Evolutionary conservation across 2,888 invertebrate genomes (phyloP).

Genomic region (Notodonta dromedarius): DNA sequence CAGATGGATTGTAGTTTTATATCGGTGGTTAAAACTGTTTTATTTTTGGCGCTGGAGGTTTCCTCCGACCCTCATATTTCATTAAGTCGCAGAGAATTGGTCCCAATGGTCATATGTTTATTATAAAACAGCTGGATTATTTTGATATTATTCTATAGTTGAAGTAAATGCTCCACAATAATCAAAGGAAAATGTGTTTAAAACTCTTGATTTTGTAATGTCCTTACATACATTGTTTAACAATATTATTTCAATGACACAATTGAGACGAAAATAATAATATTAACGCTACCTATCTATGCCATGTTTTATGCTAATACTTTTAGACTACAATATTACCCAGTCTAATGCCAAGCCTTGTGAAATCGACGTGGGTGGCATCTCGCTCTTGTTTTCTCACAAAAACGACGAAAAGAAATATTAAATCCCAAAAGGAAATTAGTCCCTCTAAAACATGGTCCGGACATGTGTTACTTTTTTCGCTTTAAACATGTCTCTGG

Average conservation of each 20-base stretch:
- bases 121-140: constrained; percentile 43
- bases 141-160: constrained; percentile 22
- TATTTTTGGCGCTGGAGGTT: constrained; percentile 57
- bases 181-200: too few relatives aligned
- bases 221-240: too few relatives aligned
- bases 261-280: too few relatives aligned
- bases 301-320: too few relatives aligned
- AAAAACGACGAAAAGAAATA: constrained; percentile 66
- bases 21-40: constrained; percentile 55
- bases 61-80: constrained; percentile 70
- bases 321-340: too few relatives aligned
- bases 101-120: constrained; percentile 51
- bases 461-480: constrained; percentile 83
- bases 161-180: not conserved
- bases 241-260: too few relatives aligned
- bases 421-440: constrained; percentile 77
- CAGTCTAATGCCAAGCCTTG: constrained; percentile 45
- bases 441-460: constrained; percentile 80
- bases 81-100: constrained; percentile 60
- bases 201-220: too few relatives aligned
- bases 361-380: constrained; percentile 78
- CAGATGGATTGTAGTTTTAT: constrained; percentile 28
- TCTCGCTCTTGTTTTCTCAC: constrained; percentile 64
- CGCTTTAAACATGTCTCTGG: constrained; percentile 75
- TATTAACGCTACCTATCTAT: too few relatives aligned